These are phyloP conservation scores for Kryphioiulus occultus DNA, from an alignment of 2,888 invertebrate genomes.

Conservation along the genomic window DNA sequence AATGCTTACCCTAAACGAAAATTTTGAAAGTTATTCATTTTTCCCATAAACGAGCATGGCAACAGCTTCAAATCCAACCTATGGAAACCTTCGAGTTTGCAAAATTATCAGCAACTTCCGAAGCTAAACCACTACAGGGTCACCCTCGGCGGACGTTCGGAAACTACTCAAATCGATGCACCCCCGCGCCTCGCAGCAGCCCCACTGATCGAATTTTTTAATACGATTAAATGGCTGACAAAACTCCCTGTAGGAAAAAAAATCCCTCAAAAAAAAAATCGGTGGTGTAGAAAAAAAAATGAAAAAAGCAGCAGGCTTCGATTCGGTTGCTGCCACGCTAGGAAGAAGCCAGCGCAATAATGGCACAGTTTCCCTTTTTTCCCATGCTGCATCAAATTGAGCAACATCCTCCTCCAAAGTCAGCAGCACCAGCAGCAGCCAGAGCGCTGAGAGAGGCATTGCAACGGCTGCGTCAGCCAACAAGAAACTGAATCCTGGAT, in stretches of 20 bases:
- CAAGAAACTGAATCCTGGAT: constrained; percentile 37
- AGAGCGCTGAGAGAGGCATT: neutral
- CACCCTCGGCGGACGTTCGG: neutral
- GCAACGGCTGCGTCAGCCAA: constrained; percentile 9
- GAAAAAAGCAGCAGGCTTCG: neutral
- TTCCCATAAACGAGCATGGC: too few species aligned
- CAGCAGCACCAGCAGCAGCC: neutral
- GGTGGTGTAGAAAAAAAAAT: neutral
- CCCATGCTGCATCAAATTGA: constrained; percentile 21
- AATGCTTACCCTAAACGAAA: too few species aligned
- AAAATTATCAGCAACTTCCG: too few species aligned
- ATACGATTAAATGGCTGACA: constrained; percentile 41
- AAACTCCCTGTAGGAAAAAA: neutral
- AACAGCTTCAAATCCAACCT: too few species aligned
- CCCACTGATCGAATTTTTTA: constrained; percentile 35
- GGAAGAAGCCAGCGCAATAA: neutral
- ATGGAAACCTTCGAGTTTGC: too few species aligned
- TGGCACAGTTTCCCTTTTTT: constrained; percentile 9
- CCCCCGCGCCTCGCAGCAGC: neutral
- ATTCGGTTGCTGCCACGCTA: neutral
- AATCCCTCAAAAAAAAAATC: neutral
- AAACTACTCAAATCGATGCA: neutral
- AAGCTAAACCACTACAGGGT: too few species aligned
- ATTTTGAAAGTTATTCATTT: too few species aligned
- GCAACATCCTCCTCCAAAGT: constrained; percentile 25